Conservation (phyloP, 1,140 invertebrate genomes). For the Papilio xuthus region DNA sequence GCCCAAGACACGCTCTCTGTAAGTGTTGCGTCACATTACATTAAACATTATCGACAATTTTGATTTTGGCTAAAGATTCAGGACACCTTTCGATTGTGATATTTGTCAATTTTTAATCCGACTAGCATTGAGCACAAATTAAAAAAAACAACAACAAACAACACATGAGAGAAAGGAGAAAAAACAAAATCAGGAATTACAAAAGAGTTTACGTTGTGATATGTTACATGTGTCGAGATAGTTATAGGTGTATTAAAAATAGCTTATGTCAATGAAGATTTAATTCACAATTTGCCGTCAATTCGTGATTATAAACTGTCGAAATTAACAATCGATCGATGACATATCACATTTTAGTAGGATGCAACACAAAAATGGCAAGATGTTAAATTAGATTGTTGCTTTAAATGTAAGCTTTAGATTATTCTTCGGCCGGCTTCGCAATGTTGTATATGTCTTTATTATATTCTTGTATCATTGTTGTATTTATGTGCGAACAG, state of each 20-base stretch:
- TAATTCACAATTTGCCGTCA: no score
- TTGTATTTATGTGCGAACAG: no score
- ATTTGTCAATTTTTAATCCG: neutral
- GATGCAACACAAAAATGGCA: neutral
- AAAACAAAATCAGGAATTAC: no score
- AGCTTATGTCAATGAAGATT: no score
- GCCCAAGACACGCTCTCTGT: conserved; percentile 69
- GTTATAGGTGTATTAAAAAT: no score
- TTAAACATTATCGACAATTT: neutral
- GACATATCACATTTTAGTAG: neutral
- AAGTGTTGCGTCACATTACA: conserved; percentile 56
- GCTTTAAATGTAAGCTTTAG: conserved; percentile 14
- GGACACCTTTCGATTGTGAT: neutral
- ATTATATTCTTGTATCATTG: no score
- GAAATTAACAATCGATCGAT: neutral
- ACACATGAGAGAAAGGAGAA: no score
- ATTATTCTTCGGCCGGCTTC: conserved; percentile 68
- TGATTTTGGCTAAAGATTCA: neutral
- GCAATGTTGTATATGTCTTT: conserved; percentile 42
- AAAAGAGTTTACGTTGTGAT: no score
- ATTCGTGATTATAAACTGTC: neutral
- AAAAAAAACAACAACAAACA: no score
- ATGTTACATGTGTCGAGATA: no score
- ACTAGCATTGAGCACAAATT: neutral
- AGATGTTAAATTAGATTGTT: neutral